Conservation (phyloP, 2,797 vertebrate genomes). For the Smutsia gigantea region DNA sequence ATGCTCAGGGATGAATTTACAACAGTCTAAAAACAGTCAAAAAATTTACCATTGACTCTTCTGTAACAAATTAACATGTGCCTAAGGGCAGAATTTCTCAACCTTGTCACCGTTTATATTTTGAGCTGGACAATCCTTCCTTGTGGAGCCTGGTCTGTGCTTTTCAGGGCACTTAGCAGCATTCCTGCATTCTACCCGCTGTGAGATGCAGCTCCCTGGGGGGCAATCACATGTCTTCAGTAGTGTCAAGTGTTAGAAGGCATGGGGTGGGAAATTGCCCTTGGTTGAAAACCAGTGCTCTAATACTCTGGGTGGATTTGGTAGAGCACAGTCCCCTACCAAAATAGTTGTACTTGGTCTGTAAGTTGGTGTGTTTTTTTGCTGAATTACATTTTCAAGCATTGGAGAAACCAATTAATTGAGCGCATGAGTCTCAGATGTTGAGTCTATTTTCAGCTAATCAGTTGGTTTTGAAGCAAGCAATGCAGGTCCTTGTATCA, state of each 20-base stretch:
- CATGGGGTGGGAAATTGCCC: neutral
- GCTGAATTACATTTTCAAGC: neutral
- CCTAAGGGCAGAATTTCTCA: neutral
- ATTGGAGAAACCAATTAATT: neutral
- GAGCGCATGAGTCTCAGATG: neutral
- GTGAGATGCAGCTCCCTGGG: neutral
- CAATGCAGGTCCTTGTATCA: neutral
- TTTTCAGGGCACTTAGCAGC: too few relatives aligned
- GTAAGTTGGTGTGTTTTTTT: neutral
- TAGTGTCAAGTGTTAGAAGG: neutral
- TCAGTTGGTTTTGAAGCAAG: constrained; percentile 37
- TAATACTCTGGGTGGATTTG: neutral
- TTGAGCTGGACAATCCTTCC: neutral
- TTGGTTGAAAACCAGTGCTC: neutral
- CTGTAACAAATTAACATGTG: neutral
- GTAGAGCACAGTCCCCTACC: neutral
- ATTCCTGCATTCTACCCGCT: neutral
- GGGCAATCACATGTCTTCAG: neutral
- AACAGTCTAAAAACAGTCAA: neutral
- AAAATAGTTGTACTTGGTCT: neutral
- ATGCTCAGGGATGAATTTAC: neutral
- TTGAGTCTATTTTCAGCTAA: neutral
- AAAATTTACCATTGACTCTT: neutral
- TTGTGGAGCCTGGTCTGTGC: neutral
- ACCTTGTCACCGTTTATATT: neutral